Conservation (phyloP, 2,888 invertebrate genomes). For the Latheticus oryzae region DNA sequence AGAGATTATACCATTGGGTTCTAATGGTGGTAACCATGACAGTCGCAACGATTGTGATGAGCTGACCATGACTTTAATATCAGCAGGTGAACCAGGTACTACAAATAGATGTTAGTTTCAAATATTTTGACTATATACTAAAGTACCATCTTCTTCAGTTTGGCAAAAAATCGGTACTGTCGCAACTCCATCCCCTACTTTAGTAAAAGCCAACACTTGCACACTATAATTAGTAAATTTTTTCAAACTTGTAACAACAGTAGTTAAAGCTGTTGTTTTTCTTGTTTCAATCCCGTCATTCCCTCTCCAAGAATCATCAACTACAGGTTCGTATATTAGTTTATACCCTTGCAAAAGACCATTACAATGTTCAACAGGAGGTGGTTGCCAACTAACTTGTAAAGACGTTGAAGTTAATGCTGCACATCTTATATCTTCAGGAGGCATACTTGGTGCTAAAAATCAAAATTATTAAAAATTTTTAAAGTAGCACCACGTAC, state of each 20-base stretch:
- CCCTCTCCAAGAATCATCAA: slow-evolving; percentile 69
- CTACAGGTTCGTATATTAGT: slow-evolving; percentile 75
- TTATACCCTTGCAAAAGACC: slow-evolving; percentile 83
- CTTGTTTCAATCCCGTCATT: slow-evolving; percentile 71
- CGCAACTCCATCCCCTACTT: slow-evolving; percentile 80
- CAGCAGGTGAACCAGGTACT: slow-evolving; percentile 84
- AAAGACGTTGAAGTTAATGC: slow-evolving; percentile 80
- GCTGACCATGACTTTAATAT: slow-evolving; percentile 82
- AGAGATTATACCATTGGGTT: slow-evolving; percentile 81
- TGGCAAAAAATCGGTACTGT: slow-evolving; percentile 77
- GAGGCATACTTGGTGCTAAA: slow-evolving; percentile 82
- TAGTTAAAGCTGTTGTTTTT: slow-evolving; percentile 77
- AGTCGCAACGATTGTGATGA: slow-evolving; percentile 80
- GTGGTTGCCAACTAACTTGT: slow-evolving; percentile 84
- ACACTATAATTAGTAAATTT: slow-evolving; percentile 86
- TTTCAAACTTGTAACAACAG: slow-evolving; percentile 76
- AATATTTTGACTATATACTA: too few species aligned
- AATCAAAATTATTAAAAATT: slow-evolving; percentile 9
- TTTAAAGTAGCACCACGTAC: slow-evolving; percentile 62
- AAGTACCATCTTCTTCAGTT: slow-evolving; percentile 81
- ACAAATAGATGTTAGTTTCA: slow-evolving; percentile 43
- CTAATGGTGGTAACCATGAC: slow-evolving; percentile 81
- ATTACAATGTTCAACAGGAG: slow-evolving; percentile 78
- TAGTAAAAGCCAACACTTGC: slow-evolving; percentile 81
- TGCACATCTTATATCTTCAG: slow-evolving; percentile 81